Conservation (phyloP, 2,888 invertebrate genomes). For the Ditula angustiorana region DNA sequence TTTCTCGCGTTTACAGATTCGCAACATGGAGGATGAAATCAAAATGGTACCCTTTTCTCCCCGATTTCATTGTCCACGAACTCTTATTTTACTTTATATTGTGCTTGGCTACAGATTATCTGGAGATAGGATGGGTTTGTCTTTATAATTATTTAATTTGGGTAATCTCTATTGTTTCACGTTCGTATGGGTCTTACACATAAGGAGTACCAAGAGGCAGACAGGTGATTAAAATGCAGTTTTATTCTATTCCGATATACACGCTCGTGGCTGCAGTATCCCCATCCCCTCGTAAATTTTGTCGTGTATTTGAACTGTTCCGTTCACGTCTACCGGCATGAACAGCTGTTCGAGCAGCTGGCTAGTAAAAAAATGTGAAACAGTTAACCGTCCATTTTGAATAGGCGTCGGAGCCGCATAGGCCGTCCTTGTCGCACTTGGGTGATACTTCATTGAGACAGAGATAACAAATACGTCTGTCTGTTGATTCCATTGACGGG, state of each 20-base stretch:
- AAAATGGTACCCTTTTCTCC: constrained; percentile 81
- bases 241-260: constrained; percentile 9
- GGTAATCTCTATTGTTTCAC: constrained; percentile 11
- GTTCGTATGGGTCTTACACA: constrained; percentile 4
- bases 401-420: constrained; percentile 56
- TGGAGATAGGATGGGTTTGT: background rate
- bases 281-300: background rate
- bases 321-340: constrained; percentile 65
- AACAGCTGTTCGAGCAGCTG: constrained; percentile 85
- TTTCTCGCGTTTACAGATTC: constrained; percentile 76
- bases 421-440: constrained; percentile 66
- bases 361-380: constrained; percentile 78
- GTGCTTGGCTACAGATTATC: background rate
- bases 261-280: constrained; percentile 1
- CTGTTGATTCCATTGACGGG: constrained; percentile 45
- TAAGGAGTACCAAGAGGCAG: constrained; percentile 17
- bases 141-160: background rate
- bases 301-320: constrained; percentile 22
- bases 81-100: constrained; percentile 54
- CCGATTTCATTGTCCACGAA: constrained; percentile 59
- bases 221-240: constrained; percentile 9
- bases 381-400: constrained; percentile 74
- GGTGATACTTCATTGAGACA: constrained; percentile 50
- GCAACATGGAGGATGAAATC: constrained; percentile 85
- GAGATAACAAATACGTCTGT: constrained; percentile 49